These are phyloP conservation scores for Caiman crocodilus DNA, from an alignment of 2,797 vertebrate genomes.

Conservation along the genomic window DNA sequence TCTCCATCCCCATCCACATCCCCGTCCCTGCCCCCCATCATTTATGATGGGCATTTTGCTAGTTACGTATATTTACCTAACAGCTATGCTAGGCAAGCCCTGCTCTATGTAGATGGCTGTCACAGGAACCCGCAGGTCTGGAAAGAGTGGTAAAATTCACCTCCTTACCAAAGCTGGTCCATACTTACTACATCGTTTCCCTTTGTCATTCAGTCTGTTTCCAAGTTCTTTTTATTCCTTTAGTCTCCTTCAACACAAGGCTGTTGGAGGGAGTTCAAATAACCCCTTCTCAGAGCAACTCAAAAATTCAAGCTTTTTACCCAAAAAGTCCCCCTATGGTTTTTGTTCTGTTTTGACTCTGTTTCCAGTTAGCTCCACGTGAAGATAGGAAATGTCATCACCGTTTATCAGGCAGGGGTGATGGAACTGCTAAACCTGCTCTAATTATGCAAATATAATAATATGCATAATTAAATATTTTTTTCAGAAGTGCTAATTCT, in stretches of 20 bases:
- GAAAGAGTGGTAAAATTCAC: not conserved
- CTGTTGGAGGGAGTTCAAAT: not conserved
- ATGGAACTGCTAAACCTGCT: not conserved
- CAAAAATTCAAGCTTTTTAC: not conserved
- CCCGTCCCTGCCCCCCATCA: too few species aligned
- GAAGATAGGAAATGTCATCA: not conserved
- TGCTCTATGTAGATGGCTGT: not conserved
- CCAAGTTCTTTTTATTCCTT: not conserved
- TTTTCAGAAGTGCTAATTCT: not conserved
- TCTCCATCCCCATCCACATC: too few species aligned
- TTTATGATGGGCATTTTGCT: too few species aligned
- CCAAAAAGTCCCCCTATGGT: not conserved
- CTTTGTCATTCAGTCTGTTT: not conserved
- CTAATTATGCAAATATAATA: not conserved
- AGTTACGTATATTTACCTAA: not conserved
- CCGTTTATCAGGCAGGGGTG: not conserved
- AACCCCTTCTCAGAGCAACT: not conserved
- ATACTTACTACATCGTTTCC: not conserved
- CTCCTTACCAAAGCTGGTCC: not conserved
- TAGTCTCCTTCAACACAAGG: too few species aligned
- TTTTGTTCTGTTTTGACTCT: not conserved
- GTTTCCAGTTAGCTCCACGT: not conserved
- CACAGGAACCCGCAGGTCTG: fast-evolving
- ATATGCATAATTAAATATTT: not conserved
- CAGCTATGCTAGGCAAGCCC: not conserved